Conservation (phyloP, 2,113 vertebrate genomes). For the Hippocampus mohnikei region DNA sequence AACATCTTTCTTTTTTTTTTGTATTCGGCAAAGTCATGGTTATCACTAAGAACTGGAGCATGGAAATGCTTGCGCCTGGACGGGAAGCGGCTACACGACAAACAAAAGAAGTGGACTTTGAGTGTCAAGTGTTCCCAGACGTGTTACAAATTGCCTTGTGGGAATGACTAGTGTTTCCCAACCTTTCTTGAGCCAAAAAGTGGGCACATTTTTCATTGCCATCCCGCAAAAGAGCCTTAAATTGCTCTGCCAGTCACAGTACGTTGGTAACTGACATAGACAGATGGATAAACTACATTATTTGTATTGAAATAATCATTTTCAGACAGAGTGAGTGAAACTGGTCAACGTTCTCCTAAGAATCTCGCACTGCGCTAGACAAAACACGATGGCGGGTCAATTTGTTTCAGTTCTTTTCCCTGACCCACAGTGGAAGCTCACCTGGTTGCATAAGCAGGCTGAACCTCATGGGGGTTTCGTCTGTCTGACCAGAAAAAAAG, state of each 20-base stretch:
- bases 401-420: too few relatives aligned
- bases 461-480: slow-evolving; percentile 97
- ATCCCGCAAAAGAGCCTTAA: not conserved
- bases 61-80: not conserved
- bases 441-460: slow-evolving; percentile 93
- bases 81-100: not conserved
- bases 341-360: too few relatives aligned
- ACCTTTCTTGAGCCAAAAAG: not conserved
- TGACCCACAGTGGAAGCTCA: slow-evolving; percentile 33
- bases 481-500: slow-evolving; percentile 98
- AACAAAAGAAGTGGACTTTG: not conserved
- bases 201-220: too few relatives aligned
- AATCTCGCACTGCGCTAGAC: too few relatives aligned
- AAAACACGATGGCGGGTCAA: too few relatives aligned
- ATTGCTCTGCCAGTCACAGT: too few relatives aligned
- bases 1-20: not conserved
- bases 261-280: too few relatives aligned
- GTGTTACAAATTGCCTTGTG: not conserved
- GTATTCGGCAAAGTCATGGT: not conserved
- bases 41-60: not conserved
- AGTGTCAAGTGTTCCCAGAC: not conserved
- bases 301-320: too few relatives aligned
- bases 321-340: too few relatives aligned
- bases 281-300: too few relatives aligned
- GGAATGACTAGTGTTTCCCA: not conserved